phyloP scores from a whole-genome alignment of 2,888 invertebrate genomes.

The Sphecodes monilicornis region DNA sequence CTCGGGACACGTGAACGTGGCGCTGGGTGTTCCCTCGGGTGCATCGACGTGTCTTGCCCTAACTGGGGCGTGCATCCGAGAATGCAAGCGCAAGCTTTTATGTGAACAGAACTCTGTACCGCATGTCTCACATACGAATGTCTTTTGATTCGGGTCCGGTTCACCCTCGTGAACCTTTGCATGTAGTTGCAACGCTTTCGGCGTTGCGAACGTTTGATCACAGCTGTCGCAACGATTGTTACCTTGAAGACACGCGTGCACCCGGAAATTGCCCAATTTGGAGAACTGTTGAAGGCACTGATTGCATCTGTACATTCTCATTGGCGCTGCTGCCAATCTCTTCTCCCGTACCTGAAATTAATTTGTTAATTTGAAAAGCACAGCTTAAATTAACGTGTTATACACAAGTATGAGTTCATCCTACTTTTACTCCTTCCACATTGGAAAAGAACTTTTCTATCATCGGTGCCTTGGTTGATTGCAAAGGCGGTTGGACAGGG shows the following conservation, averaged over 20 bases:
- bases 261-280: slow-evolving; percentile 83
- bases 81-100: slow-evolving; percentile 89
- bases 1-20: slow-evolving; percentile 80
- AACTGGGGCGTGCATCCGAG: slow-evolving; percentile 90
- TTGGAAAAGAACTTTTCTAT: slow-evolving; percentile 83
- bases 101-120: slow-evolving; percentile 89
- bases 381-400: not conserved
- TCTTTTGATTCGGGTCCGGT: slow-evolving; percentile 73
- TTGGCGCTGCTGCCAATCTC: slow-evolving; percentile 65
- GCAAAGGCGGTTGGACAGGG: slow-evolving; percentile 63
- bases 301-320: slow-evolving; percentile 84
- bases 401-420: not conserved
- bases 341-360: slow-evolving; percentile 78
- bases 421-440: slow-evolving; percentile 81
- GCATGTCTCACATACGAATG: slow-evolving; percentile 88
- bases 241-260: slow-evolving; percentile 83
- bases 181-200: slow-evolving; percentile 87
- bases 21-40: slow-evolving; percentile 80
- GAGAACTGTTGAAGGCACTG: slow-evolving; percentile 85
- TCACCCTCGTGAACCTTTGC: slow-evolving; percentile 85
- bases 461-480: slow-evolving; percentile 79
- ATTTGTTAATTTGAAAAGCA: not conserved
- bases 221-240: slow-evolving; percentile 81
- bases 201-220: slow-evolving; percentile 80
- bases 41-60: slow-evolving; percentile 86